Conservation (phyloP, 2,888 invertebrate species). For the Cryptosula pallasiana region DNA sequence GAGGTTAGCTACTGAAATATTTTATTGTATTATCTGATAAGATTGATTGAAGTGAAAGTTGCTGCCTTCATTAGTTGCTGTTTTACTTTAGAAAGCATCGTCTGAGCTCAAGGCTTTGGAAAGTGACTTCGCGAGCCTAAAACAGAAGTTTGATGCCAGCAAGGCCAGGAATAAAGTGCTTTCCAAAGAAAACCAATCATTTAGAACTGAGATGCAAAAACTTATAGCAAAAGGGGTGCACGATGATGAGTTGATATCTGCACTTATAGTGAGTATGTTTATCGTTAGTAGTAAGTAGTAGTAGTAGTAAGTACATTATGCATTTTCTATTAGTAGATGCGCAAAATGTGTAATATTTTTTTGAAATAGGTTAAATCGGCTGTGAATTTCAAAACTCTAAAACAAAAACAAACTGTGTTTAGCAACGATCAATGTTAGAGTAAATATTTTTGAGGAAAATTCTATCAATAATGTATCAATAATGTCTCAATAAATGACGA, state of each 20-base stretch:
- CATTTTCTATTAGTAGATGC: too few relatives aligned
- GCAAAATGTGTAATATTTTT: too few relatives aligned
- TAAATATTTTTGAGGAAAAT: too few relatives aligned
- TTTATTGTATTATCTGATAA: neutral
- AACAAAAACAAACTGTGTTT: too few relatives aligned
- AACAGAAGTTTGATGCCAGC: conserved; percentile 46
- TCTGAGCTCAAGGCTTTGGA: conserved; percentile 43
- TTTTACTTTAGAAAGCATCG: conserved; percentile 38
- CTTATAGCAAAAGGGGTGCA: conserved; percentile 50
- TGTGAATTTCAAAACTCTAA: too few relatives aligned
- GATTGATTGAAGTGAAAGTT: neutral
- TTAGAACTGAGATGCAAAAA: conserved; percentile 47
- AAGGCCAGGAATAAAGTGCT: conserved; percentile 51
- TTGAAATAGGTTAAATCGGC: too few relatives aligned
- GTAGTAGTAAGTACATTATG: too few relatives aligned
- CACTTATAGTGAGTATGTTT: conserved; percentile 46
- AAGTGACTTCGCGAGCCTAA: conserved; percentile 41
- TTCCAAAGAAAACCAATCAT: conserved; percentile 44
- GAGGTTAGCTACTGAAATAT: too few relatives aligned
- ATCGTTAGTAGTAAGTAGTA: too few relatives aligned
- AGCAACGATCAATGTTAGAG: too few relatives aligned
- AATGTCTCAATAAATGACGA: too few relatives aligned
- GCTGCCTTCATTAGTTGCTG: neutral
- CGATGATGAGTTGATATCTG: conserved; percentile 52
- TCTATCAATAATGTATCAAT: too few relatives aligned